Conservation (phyloP, 64 coral and sea anemone genomes). For the Stichodactyla helianthus region DNA sequence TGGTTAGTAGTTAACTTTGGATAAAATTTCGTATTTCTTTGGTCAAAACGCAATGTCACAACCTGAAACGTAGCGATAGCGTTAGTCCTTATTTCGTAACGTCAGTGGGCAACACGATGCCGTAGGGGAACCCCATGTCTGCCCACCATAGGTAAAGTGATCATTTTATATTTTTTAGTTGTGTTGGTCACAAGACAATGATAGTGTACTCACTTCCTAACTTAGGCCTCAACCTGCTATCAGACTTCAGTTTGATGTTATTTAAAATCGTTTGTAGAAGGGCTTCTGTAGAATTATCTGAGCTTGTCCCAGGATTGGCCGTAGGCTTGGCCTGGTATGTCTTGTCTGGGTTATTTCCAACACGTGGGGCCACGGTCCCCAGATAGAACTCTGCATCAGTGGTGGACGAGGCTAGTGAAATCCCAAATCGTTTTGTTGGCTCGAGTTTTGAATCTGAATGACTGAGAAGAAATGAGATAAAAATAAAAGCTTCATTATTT, state of each 20-base stretch:
- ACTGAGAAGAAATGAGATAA: not conserved
- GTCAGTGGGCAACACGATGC: too few species aligned
- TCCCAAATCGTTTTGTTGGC: not conserved
- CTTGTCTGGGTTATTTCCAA: not conserved
- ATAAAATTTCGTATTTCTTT: too few species aligned
- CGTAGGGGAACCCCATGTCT: too few species aligned
- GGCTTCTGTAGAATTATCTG: not conserved
- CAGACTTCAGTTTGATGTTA: slow-evolving; percentile 55
- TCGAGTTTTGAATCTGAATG: not conserved
- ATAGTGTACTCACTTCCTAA: slow-evolving; percentile 38
- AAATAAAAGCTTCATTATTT: not conserved
- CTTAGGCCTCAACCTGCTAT: slow-evolving; percentile 51
- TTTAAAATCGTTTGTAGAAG: slow-evolving; percentile 44
- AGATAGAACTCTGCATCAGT: not conserved
- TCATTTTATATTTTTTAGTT: too few species aligned
- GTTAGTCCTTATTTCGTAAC: too few species aligned
- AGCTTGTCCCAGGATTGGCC: not conserved
- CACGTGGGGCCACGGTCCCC: not conserved
- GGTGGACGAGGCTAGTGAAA: not conserved
- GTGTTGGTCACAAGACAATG: too few species aligned
- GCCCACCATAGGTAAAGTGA: too few species aligned
- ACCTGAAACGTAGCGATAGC: too few species aligned
- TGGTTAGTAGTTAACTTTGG: too few species aligned
- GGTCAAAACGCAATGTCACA: too few species aligned
- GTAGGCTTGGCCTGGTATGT: not conserved